phyloP scores from a whole-genome alignment of 2,797 vertebrate genomes.

The Mus caroli region DNA sequence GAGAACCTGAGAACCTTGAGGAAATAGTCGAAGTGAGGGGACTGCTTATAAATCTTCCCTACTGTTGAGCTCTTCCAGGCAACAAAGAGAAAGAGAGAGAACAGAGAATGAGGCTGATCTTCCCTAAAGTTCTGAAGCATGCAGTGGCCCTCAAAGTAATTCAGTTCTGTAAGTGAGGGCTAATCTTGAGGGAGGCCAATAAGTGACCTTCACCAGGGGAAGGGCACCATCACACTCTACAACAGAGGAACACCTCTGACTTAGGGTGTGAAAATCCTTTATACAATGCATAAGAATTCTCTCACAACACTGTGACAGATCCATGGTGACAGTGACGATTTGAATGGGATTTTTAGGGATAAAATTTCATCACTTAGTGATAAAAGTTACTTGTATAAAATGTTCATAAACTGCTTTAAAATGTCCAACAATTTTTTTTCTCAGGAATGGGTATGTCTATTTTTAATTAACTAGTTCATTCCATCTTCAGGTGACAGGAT shows the following conservation, averaged over 20 bases:
- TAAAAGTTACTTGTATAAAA: background rate
- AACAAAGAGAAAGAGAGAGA: conserved; percentile 41
- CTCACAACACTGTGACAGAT: background rate
- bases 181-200: background rate
- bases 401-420: background rate
- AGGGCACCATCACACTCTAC: background rate
- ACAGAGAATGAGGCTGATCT: background rate
- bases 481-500: background rate
- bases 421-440: background rate
- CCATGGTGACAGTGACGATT: background rate
- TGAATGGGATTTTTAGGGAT: background rate
- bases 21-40: conserved; percentile 68
- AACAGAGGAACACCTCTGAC: background rate
- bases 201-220: background rate
- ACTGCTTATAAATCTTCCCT: conserved; percentile 38
- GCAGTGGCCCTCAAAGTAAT: background rate
- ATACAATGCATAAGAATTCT: background rate
- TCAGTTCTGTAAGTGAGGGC: background rate
- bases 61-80: background rate
- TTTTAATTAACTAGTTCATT: background rate
- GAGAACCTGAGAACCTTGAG: conserved; percentile 60
- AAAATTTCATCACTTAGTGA: background rate
- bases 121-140: conserved; percentile 9
- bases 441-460: background rate
- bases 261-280: background rate